These are phyloP conservation scores for Troides helena DNA, from an alignment of 2,888 invertebrate species.

Conservation along the genomic window DNA sequence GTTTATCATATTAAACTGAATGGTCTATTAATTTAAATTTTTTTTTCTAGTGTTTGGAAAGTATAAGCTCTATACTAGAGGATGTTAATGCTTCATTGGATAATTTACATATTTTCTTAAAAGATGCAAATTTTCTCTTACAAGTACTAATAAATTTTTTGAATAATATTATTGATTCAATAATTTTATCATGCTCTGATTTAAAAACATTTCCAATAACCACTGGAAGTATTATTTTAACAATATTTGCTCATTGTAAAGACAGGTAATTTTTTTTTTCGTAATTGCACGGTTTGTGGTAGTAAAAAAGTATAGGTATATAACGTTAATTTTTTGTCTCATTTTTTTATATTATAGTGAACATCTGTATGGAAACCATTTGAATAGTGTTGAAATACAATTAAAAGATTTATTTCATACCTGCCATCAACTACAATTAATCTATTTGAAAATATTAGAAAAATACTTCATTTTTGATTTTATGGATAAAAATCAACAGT, in stretches of 20 bases:
- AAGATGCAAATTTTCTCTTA: conserved; percentile 50
- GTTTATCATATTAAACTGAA: background rate
- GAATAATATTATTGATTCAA: conserved; percentile 50
- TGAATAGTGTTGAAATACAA: conserved; percentile 54
- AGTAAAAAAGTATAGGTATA: background rate
- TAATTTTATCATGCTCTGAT: conserved; percentile 46
- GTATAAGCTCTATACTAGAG: conserved; percentile 43
- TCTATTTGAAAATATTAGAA: conserved; percentile 64
- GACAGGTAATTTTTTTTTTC: conserved; percentile 57
- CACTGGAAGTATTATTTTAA: conserved; percentile 58
- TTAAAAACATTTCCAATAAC: conserved; percentile 54
- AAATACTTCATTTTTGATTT: conserved; percentile 66
- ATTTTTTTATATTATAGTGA: conserved; percentile 53
- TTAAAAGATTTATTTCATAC: conserved; percentile 65
- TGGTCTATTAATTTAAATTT: conserved; percentile 2
- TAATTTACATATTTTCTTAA: conserved; percentile 47
- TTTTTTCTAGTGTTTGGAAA: conserved; percentile 54
- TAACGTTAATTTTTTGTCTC: background rate
- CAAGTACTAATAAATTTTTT: conserved; percentile 53
- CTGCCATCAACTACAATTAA: conserved; percentile 67
- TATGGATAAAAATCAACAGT: conserved; percentile 50
- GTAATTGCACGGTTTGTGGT: background rate
- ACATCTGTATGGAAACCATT: conserved; percentile 55
- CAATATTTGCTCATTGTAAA: conserved; percentile 73
- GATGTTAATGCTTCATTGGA: conserved; percentile 38